A percentile compares a stretch with the other conserved stretches of the same genome.
These are phyloP conservation scores for Fabriciana adippe DNA, from an alignment of 2,888 invertebrate genomes.

Conservation along the genomic window DNA sequence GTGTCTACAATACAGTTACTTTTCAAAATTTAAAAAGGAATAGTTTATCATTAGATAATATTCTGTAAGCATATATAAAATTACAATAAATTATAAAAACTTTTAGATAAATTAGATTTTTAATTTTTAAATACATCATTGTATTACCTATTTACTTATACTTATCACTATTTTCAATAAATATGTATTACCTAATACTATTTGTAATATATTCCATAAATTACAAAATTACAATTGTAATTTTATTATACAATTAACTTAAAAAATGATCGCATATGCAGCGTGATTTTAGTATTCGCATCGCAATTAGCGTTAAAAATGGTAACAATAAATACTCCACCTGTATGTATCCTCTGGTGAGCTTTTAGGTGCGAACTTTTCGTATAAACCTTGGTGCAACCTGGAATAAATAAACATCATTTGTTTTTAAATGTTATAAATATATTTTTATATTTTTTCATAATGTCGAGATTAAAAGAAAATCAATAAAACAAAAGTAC, in stretches of 20 bases:
- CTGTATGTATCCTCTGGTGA: slow-evolving; percentile 98
- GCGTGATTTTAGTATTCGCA: slow-evolving; percentile 32
- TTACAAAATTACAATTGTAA: too few relatives aligned
- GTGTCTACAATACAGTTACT: neutral
- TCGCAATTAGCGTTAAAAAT: slow-evolving; percentile 10
- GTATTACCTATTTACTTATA: too few relatives aligned
- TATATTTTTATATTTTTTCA: too few relatives aligned
- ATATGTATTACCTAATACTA: neutral
- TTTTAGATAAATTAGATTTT: too few relatives aligned
- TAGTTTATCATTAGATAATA: neutral
- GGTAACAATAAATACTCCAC: slow-evolving; percentile 70
- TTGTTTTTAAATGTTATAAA: neutral
- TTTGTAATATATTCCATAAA: neutral
- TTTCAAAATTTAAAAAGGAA: neutral
- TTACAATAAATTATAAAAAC: too few relatives aligned
- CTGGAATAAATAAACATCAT: slow-evolving; percentile 78
- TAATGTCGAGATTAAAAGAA: too few relatives aligned
- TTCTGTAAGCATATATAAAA: too few relatives aligned
- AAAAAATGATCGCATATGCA: slow-evolving; percentile 9
- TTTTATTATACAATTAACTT: neutral
- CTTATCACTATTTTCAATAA: neutral
- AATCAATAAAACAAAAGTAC: too few relatives aligned
- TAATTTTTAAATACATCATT: too few relatives aligned
- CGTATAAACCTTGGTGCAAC: slow-evolving; percentile 98
- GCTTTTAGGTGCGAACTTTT: slow-evolving; percentile 99